Evolutionary conservation across 2,113 vertebrate genomes (phyloP).

Genomic region (Leucopternis melanops): DNA sequence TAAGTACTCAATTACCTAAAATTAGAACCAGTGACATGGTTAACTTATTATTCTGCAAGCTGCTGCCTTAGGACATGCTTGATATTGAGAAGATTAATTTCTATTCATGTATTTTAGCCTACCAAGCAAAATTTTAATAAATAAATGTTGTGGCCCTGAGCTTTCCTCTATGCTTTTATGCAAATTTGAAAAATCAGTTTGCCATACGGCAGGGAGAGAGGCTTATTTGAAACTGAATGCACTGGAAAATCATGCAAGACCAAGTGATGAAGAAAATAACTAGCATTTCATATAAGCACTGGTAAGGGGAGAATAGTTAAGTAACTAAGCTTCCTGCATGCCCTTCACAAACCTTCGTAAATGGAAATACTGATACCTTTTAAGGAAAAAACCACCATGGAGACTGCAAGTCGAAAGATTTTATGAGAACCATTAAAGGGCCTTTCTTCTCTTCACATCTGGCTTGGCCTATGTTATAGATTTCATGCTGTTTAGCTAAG

Average conservation of each 20-base stretch:
- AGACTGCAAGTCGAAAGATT: conserved; percentile 21
- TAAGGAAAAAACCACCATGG: background rate
- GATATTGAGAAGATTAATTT: conserved; percentile 4
- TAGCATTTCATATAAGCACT: background rate
- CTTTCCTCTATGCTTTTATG: background rate
- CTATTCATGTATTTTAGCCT: background rate
- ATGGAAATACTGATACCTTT: conserved; percentile 49
- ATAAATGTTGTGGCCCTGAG: background rate
- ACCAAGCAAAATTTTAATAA: conserved; percentile 8
- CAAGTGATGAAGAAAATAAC: background rate
- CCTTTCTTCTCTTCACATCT: conserved; percentile 41
- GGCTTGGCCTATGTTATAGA: background rate
- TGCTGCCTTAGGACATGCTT: conserved; percentile 6
- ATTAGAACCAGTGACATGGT: conserved; percentile 51
- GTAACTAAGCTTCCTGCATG: background rate
- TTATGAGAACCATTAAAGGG: conserved; percentile 47
- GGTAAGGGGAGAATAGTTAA: conserved; percentile 7
- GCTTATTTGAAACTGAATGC: conserved; percentile 18
- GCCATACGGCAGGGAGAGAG: background rate
- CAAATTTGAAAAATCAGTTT: background rate
- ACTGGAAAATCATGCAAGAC: background rate
- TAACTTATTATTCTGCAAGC: background rate
- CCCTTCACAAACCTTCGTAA: conserved; percentile 21
- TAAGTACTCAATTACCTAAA: conserved; percentile 42
- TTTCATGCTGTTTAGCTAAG: conserved; percentile 18